A percentile compares a stretch with the other conserved stretches of the same genome.
phyloP scores from a whole-genome alignment of 1,140 invertebrate genomes.

The Lepidotrigona ventralis region DNA sequence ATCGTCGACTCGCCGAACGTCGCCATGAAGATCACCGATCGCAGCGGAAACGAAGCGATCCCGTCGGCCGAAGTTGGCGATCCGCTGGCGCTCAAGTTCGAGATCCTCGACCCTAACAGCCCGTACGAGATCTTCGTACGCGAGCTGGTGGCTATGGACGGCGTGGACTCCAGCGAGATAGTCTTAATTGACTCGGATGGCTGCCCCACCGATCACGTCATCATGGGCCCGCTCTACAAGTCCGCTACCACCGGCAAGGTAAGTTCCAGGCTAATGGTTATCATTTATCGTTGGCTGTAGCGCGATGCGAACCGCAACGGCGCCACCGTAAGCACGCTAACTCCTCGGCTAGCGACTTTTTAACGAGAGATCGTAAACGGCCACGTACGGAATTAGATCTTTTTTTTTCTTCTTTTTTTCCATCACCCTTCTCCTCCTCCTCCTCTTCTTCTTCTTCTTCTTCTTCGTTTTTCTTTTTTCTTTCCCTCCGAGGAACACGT shows the following conservation, averaged over 20 bases:
- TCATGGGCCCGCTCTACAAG: slow-evolving; percentile 95
- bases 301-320: background rate
- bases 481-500: background rate
- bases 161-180: slow-evolving; percentile 94
- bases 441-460: no score
- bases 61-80: slow-evolving; percentile 93
- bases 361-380: slow-evolving; percentile 9
- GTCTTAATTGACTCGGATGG: slow-evolving; percentile 94
- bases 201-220: slow-evolving; percentile 95
- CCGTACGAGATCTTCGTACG: slow-evolving; percentile 97
- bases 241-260: slow-evolving; percentile 88
- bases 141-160: slow-evolving; percentile 96
- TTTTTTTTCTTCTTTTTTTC: background rate
- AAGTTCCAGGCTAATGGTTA: slow-evolving; percentile 65
- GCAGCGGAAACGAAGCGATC: slow-evolving; percentile 88
- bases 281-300: slow-evolving; percentile 1
- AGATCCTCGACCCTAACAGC: slow-evolving; percentile 94
- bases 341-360: background rate
- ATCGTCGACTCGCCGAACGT: slow-evolving; percentile 96
- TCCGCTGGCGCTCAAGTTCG: slow-evolving; percentile 93
- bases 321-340: background rate
- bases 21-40: slow-evolving; percentile 95
- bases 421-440: no score
- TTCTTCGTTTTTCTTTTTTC: background rate
- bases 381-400: background rate